These are phyloP conservation scores for Dynastes maya DNA, from an alignment of 2,888 invertebrate genomes.

Conservation along the genomic window DNA sequence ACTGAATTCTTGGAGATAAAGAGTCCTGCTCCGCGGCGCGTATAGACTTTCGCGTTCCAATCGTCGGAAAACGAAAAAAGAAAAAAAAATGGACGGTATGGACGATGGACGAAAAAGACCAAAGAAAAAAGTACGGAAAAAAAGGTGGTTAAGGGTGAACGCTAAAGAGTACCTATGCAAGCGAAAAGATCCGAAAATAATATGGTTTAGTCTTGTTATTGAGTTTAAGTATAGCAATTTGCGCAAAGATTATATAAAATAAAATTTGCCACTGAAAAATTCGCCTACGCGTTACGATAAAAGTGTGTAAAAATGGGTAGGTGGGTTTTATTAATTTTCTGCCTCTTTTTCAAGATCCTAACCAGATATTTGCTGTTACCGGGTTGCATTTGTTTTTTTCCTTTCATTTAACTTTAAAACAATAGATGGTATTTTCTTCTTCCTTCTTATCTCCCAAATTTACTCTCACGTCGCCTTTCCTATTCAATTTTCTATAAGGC, in stretches of 20 bases:
- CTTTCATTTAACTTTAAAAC: too few relatives aligned
- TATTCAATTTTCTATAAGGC: too few relatives aligned
- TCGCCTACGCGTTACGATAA: slow-evolving; percentile 22
- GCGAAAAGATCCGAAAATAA: slow-evolving; percentile 57
- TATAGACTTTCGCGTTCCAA: slow-evolving; percentile 31
- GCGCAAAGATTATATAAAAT: slow-evolving; percentile 59
- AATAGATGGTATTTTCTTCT: too few relatives aligned
- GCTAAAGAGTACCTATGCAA: slow-evolving; percentile 32
- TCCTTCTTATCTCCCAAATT: too few relatives aligned
- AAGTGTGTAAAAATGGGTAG: slow-evolving; percentile 16
- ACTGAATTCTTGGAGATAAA: slow-evolving; percentile 59
- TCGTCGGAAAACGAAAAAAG: slow-evolving; percentile 41
- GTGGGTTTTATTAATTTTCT: slow-evolving; percentile 10
- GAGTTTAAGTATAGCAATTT: slow-evolving; percentile 61
- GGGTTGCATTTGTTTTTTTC: too few relatives aligned
- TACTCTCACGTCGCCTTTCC: too few relatives aligned
- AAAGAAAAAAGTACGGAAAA: slow-evolving; percentile 33
- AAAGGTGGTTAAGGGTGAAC: slow-evolving; percentile 5
- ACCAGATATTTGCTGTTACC: slow-evolving; percentile 11
- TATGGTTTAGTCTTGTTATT: slow-evolving; percentile 59
- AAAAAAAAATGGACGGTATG: slow-evolving; percentile 49
- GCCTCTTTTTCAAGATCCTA: slow-evolving; percentile 19
- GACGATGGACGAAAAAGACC: slow-evolving; percentile 14
- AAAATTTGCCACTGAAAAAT: slow-evolving; percentile 61
- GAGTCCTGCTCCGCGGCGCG: slow-evolving; percentile 42